Percentiles rank a stretch among this genome's conserved stretches.
These are phyloP conservation scores for Eleutherodactylus coqui DNA, from an alignment of 2,797 vertebrate genomes.

Conservation along the genomic window DNA sequence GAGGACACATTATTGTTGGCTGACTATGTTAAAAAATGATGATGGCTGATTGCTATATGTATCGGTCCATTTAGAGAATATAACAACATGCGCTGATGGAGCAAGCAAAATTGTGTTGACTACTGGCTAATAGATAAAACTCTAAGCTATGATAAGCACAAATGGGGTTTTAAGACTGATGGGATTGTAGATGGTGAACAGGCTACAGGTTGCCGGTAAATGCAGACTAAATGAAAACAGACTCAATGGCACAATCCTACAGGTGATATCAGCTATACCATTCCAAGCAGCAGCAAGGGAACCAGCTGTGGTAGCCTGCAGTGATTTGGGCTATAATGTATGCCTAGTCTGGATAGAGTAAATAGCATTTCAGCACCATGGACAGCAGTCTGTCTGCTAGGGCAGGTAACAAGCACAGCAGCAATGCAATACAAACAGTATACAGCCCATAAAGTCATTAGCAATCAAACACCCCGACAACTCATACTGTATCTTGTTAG, in stretches of 20 bases:
- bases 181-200: neutral
- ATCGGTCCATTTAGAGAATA: constrained; percentile 31
- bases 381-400: constrained; percentile 36
- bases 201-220: neutral
- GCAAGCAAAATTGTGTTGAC: neutral
- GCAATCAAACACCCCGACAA: neutral
- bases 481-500: neutral
- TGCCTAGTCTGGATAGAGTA: neutral
- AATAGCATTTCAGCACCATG: constrained; percentile 41
- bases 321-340: constrained; percentile 26
- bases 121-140: constrained; percentile 23
- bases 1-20: neutral
- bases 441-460: neutral
- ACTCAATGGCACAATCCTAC: constrained; percentile 23
- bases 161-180: constrained; percentile 11
- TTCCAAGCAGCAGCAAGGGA: neutral
- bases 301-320: constrained; percentile 27
- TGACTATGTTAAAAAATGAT: neutral
- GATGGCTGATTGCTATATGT: constrained; percentile 12
- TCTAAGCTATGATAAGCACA: neutral
- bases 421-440: neutral
- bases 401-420: neutral
- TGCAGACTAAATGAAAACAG: neutral
- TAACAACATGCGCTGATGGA: neutral
- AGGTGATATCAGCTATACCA: constrained; percentile 24